phyloP scores from a whole-genome alignment of 2,888 invertebrate species.

The Clivina fossor region DNA sequence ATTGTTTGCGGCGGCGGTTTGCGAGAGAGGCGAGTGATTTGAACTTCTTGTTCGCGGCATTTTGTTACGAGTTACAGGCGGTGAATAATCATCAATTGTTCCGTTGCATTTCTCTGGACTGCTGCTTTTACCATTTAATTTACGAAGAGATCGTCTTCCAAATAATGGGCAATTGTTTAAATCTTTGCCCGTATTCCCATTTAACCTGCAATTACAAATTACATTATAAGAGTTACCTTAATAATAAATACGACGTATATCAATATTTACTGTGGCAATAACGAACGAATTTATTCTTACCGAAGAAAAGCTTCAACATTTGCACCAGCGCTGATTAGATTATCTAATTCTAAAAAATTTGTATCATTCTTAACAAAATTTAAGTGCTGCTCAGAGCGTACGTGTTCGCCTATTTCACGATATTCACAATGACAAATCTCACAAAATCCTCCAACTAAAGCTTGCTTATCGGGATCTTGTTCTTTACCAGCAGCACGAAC shows the following conservation, averaged over 20 bases:
- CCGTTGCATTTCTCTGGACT: conserved; percentile 29
- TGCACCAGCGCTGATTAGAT: conserved; percentile 65
- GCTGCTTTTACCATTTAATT: conserved; percentile 21
- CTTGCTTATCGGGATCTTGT: conserved; percentile 20
- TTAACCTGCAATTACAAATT: conserved; percentile 13
- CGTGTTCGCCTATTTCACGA: conserved; percentile 67
- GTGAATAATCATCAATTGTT: conserved; percentile 20
- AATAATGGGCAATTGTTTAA: conserved; percentile 19
- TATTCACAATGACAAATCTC: conserved; percentile 80
- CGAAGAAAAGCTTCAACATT: conserved; percentile 71
- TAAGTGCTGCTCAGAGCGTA: conserved; percentile 73
- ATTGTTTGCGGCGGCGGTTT: conserved; percentile 45
- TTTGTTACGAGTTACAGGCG: conserved; percentile 37
- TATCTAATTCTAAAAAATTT: conserved; percentile 75
- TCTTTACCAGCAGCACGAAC: conserved; percentile 24
- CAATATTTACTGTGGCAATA: conserved; percentile 12
- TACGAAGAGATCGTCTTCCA: conserved; percentile 28
- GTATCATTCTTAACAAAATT: conserved; percentile 72
- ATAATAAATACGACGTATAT: neutral
- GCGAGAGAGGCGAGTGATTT: conserved; percentile 42
- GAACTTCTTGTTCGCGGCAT: conserved; percentile 44
- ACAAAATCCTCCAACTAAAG: conserved; percentile 63
- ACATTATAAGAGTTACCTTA: neutral
- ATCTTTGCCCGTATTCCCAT: conserved; percentile 22
- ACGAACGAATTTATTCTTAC: conserved; percentile 32